Evolutionary conservation across 2,797 vertebrate species (phyloP).

Genomic region (Garrulus glandarius): DNA sequence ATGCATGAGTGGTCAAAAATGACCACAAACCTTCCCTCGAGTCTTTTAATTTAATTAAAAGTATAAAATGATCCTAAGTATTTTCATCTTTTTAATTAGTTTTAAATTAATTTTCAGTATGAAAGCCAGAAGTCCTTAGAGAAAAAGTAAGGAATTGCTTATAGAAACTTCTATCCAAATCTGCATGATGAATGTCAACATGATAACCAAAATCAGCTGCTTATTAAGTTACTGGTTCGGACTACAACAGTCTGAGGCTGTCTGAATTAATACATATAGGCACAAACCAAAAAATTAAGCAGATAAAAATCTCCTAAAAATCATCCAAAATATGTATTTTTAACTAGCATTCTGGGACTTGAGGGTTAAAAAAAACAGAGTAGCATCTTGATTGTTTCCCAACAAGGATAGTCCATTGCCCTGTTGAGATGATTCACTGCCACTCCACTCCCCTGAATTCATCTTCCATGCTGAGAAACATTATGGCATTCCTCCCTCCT

Average conservation of each 20-base stretch:
- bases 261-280: neutral
- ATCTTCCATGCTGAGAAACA: neutral
- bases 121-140: neutral
- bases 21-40: conserved; percentile 31
- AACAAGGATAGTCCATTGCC: neutral
- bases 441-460: neutral
- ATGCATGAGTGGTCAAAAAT: neutral
- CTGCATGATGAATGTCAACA: neutral
- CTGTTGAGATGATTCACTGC: neutral
- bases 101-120: conserved; percentile 34
- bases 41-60: conserved; percentile 38
- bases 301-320: neutral
- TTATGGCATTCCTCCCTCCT: neutral
- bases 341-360: neutral
- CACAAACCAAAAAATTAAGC: neutral
- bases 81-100: conserved; percentile 15
- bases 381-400: neutral
- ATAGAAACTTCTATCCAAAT: neutral
- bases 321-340: neutral
- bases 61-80: neutral
- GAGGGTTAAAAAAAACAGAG: neutral
- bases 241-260: neutral
- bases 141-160: neutral
- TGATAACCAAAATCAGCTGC: neutral
- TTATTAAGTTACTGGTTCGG: neutral